A percentile compares a stretch with the other conserved stretches of the same genome.
These are phyloP conservation scores for Sesia apiformis DNA, from an alignment of 2,888 invertebrate genomes.

Conservation along the genomic window DNA sequence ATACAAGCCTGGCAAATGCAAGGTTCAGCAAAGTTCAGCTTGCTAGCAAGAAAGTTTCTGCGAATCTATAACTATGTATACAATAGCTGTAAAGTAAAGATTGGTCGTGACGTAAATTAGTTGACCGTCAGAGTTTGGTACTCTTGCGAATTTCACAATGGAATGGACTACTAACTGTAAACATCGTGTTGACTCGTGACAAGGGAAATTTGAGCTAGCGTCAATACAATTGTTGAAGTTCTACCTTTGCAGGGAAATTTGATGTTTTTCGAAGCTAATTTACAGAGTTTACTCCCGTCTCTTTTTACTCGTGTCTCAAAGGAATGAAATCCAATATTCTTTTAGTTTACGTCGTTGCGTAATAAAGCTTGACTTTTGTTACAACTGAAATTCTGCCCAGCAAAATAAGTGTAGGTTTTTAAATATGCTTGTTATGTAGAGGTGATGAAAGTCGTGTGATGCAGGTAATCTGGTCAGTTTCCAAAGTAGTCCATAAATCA, in stretches of 20 bases:
- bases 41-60: constrained; percentile 2
- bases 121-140: constrained; percentile 35
- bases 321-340: background rate
- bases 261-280: constrained; percentile 26
- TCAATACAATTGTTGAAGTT: constrained; percentile 23
- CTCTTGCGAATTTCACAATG: constrained; percentile 38
- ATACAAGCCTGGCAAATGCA: background rate
- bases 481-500: too few species aligned
- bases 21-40: constrained; percentile 2
- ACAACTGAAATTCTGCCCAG: too few species aligned
- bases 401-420: too few species aligned
- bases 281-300: background rate
- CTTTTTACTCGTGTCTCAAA: background rate
- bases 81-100: constrained; percentile 30
- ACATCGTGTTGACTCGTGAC: constrained; percentile 34
- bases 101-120: constrained; percentile 47
- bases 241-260: constrained; percentile 26
- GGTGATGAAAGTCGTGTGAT: too few species aligned
- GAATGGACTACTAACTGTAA: constrained; percentile 45
- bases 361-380: too few species aligned
- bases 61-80: constrained; percentile 11
- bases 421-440: too few species aligned
- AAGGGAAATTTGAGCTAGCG: constrained; percentile 39
- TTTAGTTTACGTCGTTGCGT: too few species aligned
- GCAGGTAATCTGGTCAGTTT: too few species aligned